Evolutionary conservation across 92 coral and sea anemone genomes (phyloP).

Genomic region (Zoanthus gigantus): DNA sequence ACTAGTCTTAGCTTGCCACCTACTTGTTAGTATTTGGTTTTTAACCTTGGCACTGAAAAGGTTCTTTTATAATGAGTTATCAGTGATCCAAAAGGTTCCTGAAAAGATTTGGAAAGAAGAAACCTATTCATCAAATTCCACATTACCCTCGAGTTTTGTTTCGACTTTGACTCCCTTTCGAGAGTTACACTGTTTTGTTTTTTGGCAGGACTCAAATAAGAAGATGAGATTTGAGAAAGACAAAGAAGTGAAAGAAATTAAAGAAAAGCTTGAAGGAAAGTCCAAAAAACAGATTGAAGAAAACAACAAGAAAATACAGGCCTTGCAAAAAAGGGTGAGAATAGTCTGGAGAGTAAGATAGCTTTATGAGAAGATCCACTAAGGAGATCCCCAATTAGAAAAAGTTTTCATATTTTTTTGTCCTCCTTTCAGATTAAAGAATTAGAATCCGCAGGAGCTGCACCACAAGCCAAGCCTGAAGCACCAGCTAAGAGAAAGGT

Average conservation of each 20-base stretch:
- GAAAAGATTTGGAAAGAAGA: too few relatives aligned
- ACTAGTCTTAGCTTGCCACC: too few relatives aligned
- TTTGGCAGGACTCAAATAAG: slow-evolving; percentile 77
- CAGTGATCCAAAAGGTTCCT: too few relatives aligned
- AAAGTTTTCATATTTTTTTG: neutral
- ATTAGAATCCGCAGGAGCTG: slow-evolving; percentile 78
- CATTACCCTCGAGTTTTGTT: too few relatives aligned
- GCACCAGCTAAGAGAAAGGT: slow-evolving; percentile 82
- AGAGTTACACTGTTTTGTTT: neutral
- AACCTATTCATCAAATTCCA: too few relatives aligned
- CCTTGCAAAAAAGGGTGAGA: slow-evolving; percentile 89
- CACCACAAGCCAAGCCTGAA: slow-evolving; percentile 79
- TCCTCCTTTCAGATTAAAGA: slow-evolving; percentile 84
- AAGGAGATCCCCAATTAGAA: neutral
- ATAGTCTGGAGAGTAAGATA: too few relatives aligned
- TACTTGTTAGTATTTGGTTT: too few relatives aligned
- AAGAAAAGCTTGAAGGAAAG: slow-evolving; percentile 85
- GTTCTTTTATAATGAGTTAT: too few relatives aligned
- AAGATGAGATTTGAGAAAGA: slow-evolving; percentile 90
- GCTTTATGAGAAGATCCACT: too few relatives aligned
- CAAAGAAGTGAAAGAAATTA: slow-evolving; percentile 80
- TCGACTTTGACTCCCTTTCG: too few relatives aligned
- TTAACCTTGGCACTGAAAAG: too few relatives aligned
- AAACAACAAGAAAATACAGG: slow-evolving; percentile 92
- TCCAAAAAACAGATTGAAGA: slow-evolving; percentile 94